These are phyloP conservation scores for Typhlichthys subterraneus DNA, from an alignment of 2,797 vertebrate genomes.

Conservation along the genomic window DNA sequence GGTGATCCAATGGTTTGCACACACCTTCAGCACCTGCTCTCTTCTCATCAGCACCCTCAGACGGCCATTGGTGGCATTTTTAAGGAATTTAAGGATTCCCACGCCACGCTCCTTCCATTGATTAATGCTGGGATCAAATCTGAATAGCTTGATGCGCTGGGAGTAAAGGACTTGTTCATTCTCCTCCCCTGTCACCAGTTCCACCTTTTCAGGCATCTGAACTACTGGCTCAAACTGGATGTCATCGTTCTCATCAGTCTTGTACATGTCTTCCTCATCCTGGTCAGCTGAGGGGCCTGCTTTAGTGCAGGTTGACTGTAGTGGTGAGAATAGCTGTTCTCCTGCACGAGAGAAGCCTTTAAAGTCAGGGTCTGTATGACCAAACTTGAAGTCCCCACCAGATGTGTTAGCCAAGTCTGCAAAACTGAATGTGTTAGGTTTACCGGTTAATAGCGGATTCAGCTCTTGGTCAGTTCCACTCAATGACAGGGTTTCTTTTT, in stretches of 20 bases:
- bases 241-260: constrained; percentile 93
- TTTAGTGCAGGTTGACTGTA: constrained; percentile 67
- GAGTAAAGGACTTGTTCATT: constrained; percentile 92
- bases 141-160: constrained; percentile 92
- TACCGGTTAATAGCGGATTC: constrained; percentile 81
- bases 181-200: constrained; percentile 95
- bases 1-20: constrained; percentile 98
- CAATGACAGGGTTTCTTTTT: constrained; percentile 65
- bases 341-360: constrained; percentile 89
- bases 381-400: constrained; percentile 85
- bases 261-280: constrained; percentile 92
- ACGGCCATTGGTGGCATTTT: constrained; percentile 89
- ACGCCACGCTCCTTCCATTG: constrained; percentile 99
- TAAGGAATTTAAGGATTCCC: constrained; percentile 92
- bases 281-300: constrained; percentile 71
- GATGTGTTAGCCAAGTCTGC: constrained; percentile 87
- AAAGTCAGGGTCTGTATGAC: constrained; percentile 84
- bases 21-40: constrained; percentile 97
- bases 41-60: constrained; percentile 94
- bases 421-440: constrained; percentile 82
- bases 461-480: constrained; percentile 38
- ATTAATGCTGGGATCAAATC: constrained; percentile 88
- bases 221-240: constrained; percentile 99
- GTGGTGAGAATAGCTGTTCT: constrained; percentile 85
- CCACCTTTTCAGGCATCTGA: constrained; percentile 95